phyloP scores from a whole-genome alignment of 2,888 invertebrate genomes.

The Cerceris rybyensis region DNA sequence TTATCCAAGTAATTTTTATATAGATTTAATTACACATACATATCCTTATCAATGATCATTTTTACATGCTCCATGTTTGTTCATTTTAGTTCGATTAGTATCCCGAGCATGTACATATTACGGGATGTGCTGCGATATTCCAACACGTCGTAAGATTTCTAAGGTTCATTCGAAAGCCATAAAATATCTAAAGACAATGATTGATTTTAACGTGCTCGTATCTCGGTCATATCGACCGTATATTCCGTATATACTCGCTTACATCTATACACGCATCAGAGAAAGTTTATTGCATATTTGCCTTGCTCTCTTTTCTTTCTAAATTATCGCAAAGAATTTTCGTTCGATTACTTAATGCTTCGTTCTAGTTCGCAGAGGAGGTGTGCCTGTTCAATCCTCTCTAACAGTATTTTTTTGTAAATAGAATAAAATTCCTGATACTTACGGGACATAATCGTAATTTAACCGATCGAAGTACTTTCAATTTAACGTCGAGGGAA shows the following conservation, averaged over 20 bases:
- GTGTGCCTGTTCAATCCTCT: constrained; percentile 7
- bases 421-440: background rate
- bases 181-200: constrained; percentile 10
- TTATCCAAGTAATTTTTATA: constrained; percentile 49
- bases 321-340: background rate
- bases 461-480: background rate
- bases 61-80: constrained; percentile 41
- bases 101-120: constrained; percentile 48
- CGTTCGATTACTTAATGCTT: constrained; percentile 31
- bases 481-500: background rate
- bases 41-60: constrained; percentile 26
- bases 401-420: background rate
- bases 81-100: constrained; percentile 37
- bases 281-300: constrained; percentile 49
- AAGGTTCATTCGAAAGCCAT: constrained; percentile 2
- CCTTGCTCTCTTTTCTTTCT: constrained; percentile 31
- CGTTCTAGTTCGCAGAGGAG: constrained; percentile 17
- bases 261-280: constrained; percentile 39
- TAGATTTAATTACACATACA: constrained; percentile 23
- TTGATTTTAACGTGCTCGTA: constrained; percentile 3
- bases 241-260: constrained; percentile 33
- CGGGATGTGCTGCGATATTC: constrained; percentile 20
- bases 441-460: background rate
- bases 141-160: constrained; percentile 9
- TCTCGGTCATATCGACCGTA: background rate